Conservation (phyloP, 2,797 vertebrate genomes). For the Erpetoichthys calabaricus region DNA sequence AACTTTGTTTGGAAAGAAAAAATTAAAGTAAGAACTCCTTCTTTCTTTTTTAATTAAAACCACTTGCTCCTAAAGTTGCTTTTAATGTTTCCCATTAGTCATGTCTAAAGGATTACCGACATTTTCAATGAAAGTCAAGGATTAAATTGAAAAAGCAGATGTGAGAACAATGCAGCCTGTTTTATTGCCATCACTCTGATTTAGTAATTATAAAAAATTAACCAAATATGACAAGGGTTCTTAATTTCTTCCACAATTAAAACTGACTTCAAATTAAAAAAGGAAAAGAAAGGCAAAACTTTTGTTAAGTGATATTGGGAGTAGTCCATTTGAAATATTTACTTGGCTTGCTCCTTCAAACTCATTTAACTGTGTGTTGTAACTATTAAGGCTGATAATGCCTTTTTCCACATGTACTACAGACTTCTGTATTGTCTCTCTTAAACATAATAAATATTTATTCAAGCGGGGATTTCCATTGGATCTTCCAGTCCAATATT, state of each 20-base stretch:
- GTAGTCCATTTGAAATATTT: too few relatives aligned
- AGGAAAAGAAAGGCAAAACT: constrained; percentile 6
- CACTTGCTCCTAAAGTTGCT: constrained; percentile 46
- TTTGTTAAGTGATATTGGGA: too few relatives aligned
- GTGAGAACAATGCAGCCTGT: constrained; percentile 50
- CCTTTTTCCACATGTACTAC: too few relatives aligned
- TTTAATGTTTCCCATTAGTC: constrained; percentile 81
- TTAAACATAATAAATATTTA: too few relatives aligned
- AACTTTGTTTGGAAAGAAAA: constrained; percentile 30
- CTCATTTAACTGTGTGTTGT: too few relatives aligned
- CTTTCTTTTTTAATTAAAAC: constrained; percentile 54
- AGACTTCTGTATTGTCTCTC: too few relatives aligned
- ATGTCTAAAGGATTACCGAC: constrained; percentile 78
- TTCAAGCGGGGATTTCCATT: too few relatives aligned
- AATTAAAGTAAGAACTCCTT: constrained; percentile 33
- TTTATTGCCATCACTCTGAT: constrained; percentile 44
- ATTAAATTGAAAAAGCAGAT: constrained; percentile 78
- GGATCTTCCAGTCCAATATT: too few relatives aligned
- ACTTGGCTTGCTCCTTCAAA: too few relatives aligned
- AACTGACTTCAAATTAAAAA: constrained; percentile 24
- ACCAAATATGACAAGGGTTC: constrained; percentile 37
- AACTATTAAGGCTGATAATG: too few relatives aligned
- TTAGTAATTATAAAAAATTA: constrained; percentile 38
- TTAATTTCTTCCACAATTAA: constrained; percentile 33
- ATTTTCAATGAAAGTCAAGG: constrained; percentile 64